Evolutionary conservation across 2,888 invertebrate genomes (phyloP).

Genomic region (Leucoma salicis): DNA sequence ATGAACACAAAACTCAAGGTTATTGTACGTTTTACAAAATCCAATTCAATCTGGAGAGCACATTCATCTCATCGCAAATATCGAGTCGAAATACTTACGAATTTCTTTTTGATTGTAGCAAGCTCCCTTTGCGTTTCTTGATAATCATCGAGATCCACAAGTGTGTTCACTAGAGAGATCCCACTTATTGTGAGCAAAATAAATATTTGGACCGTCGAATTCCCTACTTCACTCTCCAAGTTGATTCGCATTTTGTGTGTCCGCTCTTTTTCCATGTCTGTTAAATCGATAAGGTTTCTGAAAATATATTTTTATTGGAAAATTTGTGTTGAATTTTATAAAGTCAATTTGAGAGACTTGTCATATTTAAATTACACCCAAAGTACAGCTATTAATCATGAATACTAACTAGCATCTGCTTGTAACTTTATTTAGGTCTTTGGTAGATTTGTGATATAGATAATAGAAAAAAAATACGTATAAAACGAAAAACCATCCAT

Average conservation of each 20-base stretch:
- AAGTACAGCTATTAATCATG: too few relatives aligned
- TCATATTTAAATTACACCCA: too few relatives aligned
- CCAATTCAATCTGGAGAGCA: neutral
- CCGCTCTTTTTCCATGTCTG: conserved; percentile 89
- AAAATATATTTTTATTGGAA: conserved; percentile 26
- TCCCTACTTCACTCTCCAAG: conserved; percentile 90
- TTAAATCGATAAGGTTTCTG: conserved; percentile 88
- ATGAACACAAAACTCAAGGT: neutral
- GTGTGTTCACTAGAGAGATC: conserved; percentile 90
- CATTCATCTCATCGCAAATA: conserved; percentile 1
- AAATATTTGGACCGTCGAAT: conserved; percentile 81
- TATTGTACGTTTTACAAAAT: neutral
- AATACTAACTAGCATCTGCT: too few relatives aligned
- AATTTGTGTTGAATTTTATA: neutral
- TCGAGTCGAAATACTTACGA: conserved; percentile 77
- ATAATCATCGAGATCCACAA: conserved; percentile 91
- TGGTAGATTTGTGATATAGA: too few relatives aligned
- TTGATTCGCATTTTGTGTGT: conserved; percentile 93
- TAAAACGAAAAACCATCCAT: too few relatives aligned
- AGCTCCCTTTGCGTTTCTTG: conserved; percentile 86
- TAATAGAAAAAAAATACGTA: too few relatives aligned
- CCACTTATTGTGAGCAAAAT: conserved; percentile 96
- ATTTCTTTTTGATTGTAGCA: conserved; percentile 77
- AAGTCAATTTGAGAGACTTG: too few relatives aligned
- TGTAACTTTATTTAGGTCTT: too few relatives aligned